Percentiles rank a stretch among this genome's conserved stretches.
Evolutionary conservation across 1,140 invertebrate species (phyloP).

Genomic region (Habropoda laboriosa): DNA sequence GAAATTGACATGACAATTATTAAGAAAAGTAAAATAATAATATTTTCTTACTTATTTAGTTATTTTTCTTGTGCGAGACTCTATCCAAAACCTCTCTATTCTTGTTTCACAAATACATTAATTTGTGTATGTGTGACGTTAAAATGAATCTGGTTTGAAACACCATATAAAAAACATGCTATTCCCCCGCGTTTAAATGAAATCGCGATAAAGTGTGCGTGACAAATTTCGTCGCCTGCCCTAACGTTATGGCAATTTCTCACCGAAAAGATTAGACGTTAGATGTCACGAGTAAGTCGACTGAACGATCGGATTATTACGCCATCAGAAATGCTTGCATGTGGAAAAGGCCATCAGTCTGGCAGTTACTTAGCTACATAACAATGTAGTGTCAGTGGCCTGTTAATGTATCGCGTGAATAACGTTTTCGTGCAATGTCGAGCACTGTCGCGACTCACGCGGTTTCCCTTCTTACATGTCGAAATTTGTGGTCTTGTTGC

Average conservation of each 20-base stretch:
- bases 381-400: constrained; percentile 33
- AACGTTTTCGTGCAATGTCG: constrained; percentile 22
- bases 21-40: no score
- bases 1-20: no score
- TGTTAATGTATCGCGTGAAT: constrained; percentile 20
- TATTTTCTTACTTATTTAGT: no score
- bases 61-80: no score
- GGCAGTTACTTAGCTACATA: background rate
- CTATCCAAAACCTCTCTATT: no score
- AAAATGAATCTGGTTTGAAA: background rate
- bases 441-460: background rate
- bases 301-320: background rate
- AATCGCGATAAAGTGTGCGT: background rate
- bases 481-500: background rate
- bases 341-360: constrained; percentile 16
- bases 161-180: background rate
- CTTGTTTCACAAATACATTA: no score
- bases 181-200: background rate
- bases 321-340: background rate
- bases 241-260: background rate
- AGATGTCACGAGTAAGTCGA: background rate
- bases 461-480: background rate
- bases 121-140: no score
- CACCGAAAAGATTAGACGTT: background rate
- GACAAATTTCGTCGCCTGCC: background rate